Base-by-base conservation (phyloP, 2,797 vertebrate genomes). In the Silurus aristotelis region DNA sequence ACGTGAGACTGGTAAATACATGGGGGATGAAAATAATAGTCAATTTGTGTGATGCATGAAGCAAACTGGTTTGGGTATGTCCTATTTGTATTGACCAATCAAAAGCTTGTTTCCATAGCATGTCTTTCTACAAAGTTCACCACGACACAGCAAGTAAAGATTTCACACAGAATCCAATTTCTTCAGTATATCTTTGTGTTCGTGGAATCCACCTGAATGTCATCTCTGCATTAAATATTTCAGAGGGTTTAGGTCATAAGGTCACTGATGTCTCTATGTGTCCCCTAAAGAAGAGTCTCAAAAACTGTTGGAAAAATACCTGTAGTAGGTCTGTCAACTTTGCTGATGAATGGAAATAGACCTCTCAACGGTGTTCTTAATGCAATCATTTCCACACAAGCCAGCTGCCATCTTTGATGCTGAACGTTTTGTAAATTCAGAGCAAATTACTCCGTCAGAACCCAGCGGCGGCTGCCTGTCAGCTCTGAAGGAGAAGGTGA, bases 391-490 rank as follows among this genome's bases (percentile, higher is more conserved):
- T 87, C 90, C 90, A 91, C 89, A 89, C 86, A 87, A 92, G 90
- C 75, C 87, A 10, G 60, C 91, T 94, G 89, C 93, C 93, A 93
- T 90, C 91, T 95, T 93, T 93, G 89, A 93, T 92, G 82, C 67
- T 58, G 88, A 52, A 79, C 85, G 7, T 90, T 92, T 95, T 93
- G 94, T 93, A 92, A 91, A 94, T 92, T 88, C 89, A 84, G 83
- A 93, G 95, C 93, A 97, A 96, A 97, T 96, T 94, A 96, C 93
- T 94, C 95, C 94, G 92, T 96, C 95, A 96, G 93, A 96, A 96
- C 87, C 93, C 90, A 86, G 91, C 91, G 90, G 89, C 82, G 89
- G 91, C 93, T 94, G 94, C 94, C 95, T 91, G 92, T 97, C 96
- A 96, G 82, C 67, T 87, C 73, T 88, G 93, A 91, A 87, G 87